Base-by-base conservation (phyloP, 2,888 invertebrate species). In the Coenonympha arcania region DNA sequence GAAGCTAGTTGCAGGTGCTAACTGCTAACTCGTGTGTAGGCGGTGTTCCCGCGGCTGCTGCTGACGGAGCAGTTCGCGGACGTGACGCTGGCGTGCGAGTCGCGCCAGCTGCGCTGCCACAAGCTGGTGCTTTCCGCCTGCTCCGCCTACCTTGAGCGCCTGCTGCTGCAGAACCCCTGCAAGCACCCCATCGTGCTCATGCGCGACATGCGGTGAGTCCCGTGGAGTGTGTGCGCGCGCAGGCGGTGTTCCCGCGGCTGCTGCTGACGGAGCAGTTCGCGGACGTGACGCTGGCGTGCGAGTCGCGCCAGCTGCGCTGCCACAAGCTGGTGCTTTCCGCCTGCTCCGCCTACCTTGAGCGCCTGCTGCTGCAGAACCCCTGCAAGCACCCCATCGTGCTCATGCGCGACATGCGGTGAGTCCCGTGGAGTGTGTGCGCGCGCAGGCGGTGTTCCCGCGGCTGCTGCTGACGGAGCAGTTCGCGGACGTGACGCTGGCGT, bases 1-100 rank as follows among this genome's bases (percentile, higher is more conserved):
- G n/a, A n/a, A n/a, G n/a, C n/a, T n/a, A n/a, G n/a, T n/a, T n/a
- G n/a, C n/a, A n/a, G n/a, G n/a, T n/a, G n/a, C n/a, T n/a, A n/a
- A n/a, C n/a, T n/a, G n/a, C n/a, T n/a, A n/a, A n/a, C n/a, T 19
- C 20, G 28, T n/a, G 20, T 50, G 2, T 70, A 85, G 86, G 90
- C 90, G 60, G 92, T 92, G 55, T 93, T 93, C 68, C 92, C 93
- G 0, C 91, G 91, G 8, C 85, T 93, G 11, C 87, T 93, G 6
- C 90, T 90, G 16, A 90, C 90, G n/a, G 93, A 93, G 71, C 91
- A 92, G 71, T 95, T 95, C 70, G 94, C 95, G 0, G 95, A 95
- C 77, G 95, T 95, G 41, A 95, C 95, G 0, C 76, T 95, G 44
- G 95, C 95, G 2, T 95, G 95, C 70, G 95, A 95, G 75, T 94